A percentile compares a stretch with the other conserved stretches of the same genome.
Conservation (phyloP, 2,113 vertebrate species). For the Hyaena hyaena region DNA sequence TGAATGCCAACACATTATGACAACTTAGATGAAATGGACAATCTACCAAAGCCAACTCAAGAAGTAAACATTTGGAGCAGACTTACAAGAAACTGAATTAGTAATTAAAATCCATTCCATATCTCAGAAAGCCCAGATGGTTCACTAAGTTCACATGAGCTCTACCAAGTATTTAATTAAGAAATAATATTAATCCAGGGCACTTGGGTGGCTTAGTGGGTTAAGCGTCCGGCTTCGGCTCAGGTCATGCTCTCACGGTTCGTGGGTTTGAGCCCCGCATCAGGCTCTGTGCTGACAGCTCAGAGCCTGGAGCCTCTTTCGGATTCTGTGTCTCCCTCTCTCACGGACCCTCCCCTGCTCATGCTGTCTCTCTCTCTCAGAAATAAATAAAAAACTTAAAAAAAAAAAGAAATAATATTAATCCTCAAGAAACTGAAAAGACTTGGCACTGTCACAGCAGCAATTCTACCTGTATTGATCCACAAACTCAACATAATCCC, state of each 20-base stretch:
- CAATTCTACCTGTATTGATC: neutral
- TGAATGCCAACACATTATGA: neutral
- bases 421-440: neutral
- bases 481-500: neutral
- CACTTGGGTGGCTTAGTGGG: no score
- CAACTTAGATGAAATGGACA: neutral
- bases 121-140: neutral
- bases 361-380: no score
- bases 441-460: neutral
- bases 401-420: neutral
- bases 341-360: no score
- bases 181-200: no score
- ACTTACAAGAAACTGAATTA: neutral
- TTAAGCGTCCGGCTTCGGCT: no score
- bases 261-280: no score
- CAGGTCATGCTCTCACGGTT: no score
- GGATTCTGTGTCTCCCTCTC: no score
- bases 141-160: neutral
- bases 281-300: no score
- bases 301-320: no score
- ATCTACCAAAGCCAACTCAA: neutral
- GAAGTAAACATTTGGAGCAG: neutral
- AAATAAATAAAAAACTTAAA: no score
- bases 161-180: neutral
- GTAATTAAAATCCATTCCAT: neutral